A percentile compares a stretch with the other conserved stretches of the same genome.
Evolutionary conservation across 2,888 invertebrate species (phyloP).

Genomic region (Tryphoninae sp.): DNA sequence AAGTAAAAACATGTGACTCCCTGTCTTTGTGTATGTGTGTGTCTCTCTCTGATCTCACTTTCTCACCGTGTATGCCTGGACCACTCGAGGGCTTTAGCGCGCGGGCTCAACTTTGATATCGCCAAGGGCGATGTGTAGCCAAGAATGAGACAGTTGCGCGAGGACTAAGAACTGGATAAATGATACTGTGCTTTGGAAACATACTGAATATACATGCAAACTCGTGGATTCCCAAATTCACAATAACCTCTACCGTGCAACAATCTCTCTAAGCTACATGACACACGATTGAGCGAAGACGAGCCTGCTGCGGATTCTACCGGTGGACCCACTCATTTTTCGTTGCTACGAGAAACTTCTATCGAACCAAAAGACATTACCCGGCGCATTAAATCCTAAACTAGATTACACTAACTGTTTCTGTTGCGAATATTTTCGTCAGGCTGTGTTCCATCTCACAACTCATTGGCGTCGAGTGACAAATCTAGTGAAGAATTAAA

Average conservation of each 20-base stretch:
- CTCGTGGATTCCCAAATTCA: background rate
- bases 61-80: background rate
- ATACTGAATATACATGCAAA: background rate
- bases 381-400: too few relatives aligned
- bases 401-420: too few relatives aligned
- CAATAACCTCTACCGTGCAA: background rate
- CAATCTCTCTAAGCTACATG: background rate
- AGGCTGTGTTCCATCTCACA: too few relatives aligned
- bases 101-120: background rate
- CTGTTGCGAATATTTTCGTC: too few relatives aligned
- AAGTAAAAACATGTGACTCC: constrained; percentile 23
- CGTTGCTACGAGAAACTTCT: too few relatives aligned
- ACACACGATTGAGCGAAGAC: background rate
- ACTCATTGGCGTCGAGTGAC: background rate
- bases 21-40: background rate
- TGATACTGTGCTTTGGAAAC: background rate
- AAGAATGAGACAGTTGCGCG: background rate
- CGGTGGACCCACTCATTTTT: background rate
- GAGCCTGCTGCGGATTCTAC: background rate
- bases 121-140: background rate
- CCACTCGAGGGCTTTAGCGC: background rate
- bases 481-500: background rate
- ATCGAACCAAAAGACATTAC: too few relatives aligned
- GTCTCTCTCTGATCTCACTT: background rate
- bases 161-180: background rate